These are phyloP conservation scores for Brachyistius frenatus DNA, from an alignment of 2,113 vertebrate species.

Conservation along the genomic window DNA sequence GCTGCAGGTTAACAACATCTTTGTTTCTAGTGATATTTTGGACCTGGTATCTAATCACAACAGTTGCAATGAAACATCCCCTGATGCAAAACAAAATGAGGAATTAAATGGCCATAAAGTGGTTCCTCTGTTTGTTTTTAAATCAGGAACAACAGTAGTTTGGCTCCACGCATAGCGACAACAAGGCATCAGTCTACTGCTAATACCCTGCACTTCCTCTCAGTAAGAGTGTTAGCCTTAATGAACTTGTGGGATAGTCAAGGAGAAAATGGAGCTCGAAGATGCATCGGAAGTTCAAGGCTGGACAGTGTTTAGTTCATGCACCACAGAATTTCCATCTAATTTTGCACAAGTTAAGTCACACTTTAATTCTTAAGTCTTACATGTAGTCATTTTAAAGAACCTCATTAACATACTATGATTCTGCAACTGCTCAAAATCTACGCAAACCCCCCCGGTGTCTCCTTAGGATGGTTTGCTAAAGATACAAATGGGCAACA, in stretches of 20 bases:
- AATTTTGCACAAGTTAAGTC: background rate
- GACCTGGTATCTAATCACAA: no score
- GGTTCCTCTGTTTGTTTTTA: conserved; percentile 16
- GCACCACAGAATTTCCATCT: background rate
- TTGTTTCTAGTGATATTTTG: background rate
- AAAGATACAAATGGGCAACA: background rate
- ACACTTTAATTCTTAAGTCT: background rate
- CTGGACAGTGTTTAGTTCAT: background rate
- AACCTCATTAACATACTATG: background rate
- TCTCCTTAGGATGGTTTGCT: background rate
- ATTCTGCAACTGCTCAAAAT: background rate
- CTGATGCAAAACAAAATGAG: conserved; percentile 20
- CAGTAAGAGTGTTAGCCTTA: conserved; percentile 73
- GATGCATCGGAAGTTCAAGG: conserved; percentile 40
- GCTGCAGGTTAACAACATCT: background rate
- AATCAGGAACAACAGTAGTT: conserved; percentile 1
- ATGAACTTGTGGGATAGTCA: conserved; percentile 66
- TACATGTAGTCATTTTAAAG: background rate
- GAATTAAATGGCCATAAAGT: background rate
- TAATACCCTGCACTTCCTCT: conserved; percentile 60
- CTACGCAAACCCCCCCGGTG: background rate
- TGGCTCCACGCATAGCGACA: conserved; percentile 12
- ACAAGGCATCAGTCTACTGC: background rate
- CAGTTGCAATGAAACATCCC: background rate
- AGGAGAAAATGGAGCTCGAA: conserved; percentile 40